These are phyloP conservation scores for Hemitrygon akajei DNA, from an alignment of 2,797 vertebrate species.

Conservation along the genomic window DNA sequence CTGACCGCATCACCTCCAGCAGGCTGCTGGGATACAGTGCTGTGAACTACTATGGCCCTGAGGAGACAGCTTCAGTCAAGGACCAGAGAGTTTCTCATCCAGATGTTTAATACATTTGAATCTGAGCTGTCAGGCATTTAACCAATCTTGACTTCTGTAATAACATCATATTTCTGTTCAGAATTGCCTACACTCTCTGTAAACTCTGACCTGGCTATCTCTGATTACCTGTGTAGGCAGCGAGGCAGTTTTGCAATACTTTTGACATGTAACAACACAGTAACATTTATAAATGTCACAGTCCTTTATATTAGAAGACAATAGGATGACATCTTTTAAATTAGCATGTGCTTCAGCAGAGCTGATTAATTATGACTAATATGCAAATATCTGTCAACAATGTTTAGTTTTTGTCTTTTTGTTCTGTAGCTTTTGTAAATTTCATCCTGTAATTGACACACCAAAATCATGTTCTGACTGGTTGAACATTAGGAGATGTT, in stretches of 20 bases:
- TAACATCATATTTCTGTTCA: neutral
- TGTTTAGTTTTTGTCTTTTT: neutral
- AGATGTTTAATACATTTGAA: neutral
- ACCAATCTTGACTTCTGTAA: neutral
- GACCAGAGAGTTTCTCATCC: neutral
- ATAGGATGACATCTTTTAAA: constrained; percentile 2
- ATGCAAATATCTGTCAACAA: constrained; percentile 28
- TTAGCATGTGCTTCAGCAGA: neutral
- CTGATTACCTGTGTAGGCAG: neutral
- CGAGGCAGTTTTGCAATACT: neutral
- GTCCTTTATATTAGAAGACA: neutral
- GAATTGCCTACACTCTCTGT: neutral
- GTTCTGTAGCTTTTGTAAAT: neutral
- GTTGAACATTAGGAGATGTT: neutral
- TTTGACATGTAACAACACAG: constrained; percentile 7
- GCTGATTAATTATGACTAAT: constrained; percentile 23
- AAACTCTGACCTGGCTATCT: neutral
- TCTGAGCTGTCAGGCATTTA: neutral
- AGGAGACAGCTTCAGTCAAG: neutral
- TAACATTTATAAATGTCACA: constrained; percentile 12
- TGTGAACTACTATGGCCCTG: neutral
- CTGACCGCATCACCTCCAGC: neutral
- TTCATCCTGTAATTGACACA: neutral
- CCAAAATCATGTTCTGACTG: neutral
- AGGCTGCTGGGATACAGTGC: neutral